phyloP scores from a whole-genome alignment of 2,888 invertebrate species.

The Sinodicranocentrus sp. region DNA sequence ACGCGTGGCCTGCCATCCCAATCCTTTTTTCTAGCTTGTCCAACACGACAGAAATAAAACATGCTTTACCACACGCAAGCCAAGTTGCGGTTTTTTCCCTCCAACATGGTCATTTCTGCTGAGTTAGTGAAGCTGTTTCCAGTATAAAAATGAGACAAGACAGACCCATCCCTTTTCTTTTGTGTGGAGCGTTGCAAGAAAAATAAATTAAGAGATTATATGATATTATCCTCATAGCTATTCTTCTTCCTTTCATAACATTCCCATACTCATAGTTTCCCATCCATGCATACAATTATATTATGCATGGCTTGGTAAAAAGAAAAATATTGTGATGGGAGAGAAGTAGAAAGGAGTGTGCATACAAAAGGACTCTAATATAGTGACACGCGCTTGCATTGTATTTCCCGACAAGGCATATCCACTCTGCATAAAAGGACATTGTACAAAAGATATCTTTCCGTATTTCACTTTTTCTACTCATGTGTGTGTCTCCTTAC shows the following conservation, averaged over 20 bases:
- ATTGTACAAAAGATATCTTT: neutral
- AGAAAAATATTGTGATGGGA: slow-evolving; percentile 30
- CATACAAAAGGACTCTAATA: slow-evolving; percentile 19
- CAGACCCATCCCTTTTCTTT: neutral
- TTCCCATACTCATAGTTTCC: neutral
- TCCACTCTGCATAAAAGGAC: neutral
- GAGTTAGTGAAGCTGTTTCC: neutral
- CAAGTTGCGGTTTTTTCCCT: slow-evolving; percentile 5
- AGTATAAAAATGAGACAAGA: neutral
- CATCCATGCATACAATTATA: slow-evolving; percentile 46
- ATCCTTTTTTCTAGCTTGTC: neutral
- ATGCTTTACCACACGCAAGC: neutral
- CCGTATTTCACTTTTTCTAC: neutral
- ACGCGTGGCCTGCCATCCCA: neutral
- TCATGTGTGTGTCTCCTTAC: neutral
- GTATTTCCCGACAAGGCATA: neutral
- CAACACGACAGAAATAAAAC: no score
- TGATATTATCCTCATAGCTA: neutral
- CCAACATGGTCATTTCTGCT: neutral
- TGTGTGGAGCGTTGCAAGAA: slow-evolving; percentile 7
- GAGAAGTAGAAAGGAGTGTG: slow-evolving; percentile 20
- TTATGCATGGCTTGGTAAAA: slow-evolving; percentile 50
- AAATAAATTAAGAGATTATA: slow-evolving; percentile 37
- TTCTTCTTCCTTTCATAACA: neutral
- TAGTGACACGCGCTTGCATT: neutral